phyloP scores from a whole-genome alignment of 2,797 vertebrate genomes.

The Coracias cyanogaster region DNA sequence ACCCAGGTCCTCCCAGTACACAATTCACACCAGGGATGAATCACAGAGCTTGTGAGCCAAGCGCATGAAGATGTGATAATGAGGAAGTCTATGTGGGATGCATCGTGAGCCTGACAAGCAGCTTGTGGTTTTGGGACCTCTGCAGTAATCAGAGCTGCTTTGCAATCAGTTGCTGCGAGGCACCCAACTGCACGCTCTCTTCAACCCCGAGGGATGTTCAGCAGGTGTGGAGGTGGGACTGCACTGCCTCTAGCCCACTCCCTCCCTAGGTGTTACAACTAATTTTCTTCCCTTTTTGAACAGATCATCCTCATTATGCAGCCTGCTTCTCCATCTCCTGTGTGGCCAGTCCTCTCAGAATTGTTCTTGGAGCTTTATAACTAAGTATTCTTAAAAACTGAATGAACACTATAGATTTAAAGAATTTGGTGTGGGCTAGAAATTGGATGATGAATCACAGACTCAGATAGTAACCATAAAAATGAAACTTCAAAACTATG shows the following conservation, averaged over 20 bases:
- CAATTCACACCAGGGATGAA: not conserved
- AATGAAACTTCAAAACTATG: constrained; percentile 36
- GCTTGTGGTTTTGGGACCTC: not conserved
- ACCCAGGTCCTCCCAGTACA: not conserved
- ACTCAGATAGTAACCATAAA: constrained; percentile 43
- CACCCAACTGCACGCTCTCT: not conserved
- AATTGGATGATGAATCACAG: constrained; percentile 52
- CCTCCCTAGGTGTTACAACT: not conserved
- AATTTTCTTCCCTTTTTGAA: not conserved
- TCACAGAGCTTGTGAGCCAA: not conserved
- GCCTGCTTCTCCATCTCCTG: not conserved
- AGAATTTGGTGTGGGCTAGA: constrained; percentile 39
- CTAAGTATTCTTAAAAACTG: constrained; percentile 21
- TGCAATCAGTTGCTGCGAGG: not conserved
- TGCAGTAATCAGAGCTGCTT: not conserved
- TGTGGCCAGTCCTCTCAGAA: not conserved
- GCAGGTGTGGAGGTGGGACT: not conserved
- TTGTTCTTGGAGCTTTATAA: not conserved
- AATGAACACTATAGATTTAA: constrained; percentile 19
- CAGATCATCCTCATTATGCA: not conserved
- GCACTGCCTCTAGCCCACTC: not conserved
- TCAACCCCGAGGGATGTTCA: not conserved
- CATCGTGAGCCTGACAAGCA: not conserved
- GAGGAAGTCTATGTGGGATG: not conserved
- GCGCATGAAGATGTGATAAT: not conserved